Conservation (phyloP, 92 coral and sea anemone species). For the Phymanthus crucifer region DNA sequence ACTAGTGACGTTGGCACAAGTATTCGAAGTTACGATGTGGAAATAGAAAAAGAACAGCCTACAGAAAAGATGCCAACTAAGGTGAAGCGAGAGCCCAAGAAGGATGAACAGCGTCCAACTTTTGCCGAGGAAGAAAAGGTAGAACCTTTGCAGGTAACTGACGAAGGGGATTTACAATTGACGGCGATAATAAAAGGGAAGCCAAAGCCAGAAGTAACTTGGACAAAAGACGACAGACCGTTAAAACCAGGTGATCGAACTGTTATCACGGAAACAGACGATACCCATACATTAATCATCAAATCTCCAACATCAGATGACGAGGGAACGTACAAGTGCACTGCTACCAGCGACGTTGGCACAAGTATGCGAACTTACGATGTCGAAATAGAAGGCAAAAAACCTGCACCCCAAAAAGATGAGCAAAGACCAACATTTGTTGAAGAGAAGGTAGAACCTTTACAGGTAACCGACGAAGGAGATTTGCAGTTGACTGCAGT, state of each 20-base stretch:
- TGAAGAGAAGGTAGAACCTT: constrained; percentile 31
- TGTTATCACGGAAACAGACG: constrained; percentile 50
- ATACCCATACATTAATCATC: constrained; percentile 64
- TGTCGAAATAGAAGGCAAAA: constrained; percentile 48
- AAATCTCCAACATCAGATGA: constrained; percentile 73
- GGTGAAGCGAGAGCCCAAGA: constrained; percentile 31
- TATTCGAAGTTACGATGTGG: constrained; percentile 63
- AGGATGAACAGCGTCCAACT: constrained; percentile 38
- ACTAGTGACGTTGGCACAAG: constrained; percentile 51
- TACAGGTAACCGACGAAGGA: constrained; percentile 60
- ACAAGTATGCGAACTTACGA: constrained; percentile 24
- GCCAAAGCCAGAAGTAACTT: constrained; percentile 73
- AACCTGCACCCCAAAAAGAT: constrained; percentile 14
- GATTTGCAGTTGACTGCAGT: constrained; percentile 56
- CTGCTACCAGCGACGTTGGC: constrained; percentile 65
- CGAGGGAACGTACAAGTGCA: constrained; percentile 79
- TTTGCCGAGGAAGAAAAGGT: constrained; percentile 24
- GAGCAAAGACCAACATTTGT: constrained; percentile 16
- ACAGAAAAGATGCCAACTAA: constrained; percentile 34
- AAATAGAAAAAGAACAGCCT: constrained; percentile 44
- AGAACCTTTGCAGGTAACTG: constrained; percentile 69
- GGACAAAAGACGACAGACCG: constrained; percentile 80
- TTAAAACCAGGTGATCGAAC: constrained; percentile 52
- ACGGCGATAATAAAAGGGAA: constrained; percentile 55
- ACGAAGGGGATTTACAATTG: constrained; percentile 57